phyloP scores from a whole-genome alignment of 2,113 vertebrate species.

The Antechinus flavipes region DNA sequence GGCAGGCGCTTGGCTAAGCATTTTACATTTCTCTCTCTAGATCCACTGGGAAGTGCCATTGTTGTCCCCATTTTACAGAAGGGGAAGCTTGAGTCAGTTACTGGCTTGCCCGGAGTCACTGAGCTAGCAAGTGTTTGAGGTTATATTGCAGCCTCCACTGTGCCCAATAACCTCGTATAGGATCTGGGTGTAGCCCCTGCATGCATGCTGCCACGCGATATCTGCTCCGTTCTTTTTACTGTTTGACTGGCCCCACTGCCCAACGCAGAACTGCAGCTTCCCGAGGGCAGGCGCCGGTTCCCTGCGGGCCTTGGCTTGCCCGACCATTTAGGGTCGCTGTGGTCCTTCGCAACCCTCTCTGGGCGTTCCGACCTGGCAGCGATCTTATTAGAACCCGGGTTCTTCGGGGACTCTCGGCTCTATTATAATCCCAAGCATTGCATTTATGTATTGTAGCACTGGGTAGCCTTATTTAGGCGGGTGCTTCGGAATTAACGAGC shows the following conservation, averaged over 20 bases:
- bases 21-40: not conserved
- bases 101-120: not conserved
- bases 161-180: not conserved
- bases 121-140: not conserved
- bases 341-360: not conserved
- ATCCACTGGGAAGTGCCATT: not conserved
- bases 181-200: too few relatives aligned
- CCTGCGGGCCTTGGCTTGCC: not conserved
- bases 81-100: not conserved
- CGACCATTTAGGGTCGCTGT: too few relatives aligned
- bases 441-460: not conserved
- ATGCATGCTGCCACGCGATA: too few relatives aligned
- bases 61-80: not conserved
- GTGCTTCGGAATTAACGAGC: not conserved
- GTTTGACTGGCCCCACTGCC: not conserved
- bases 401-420: not conserved
- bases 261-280: not conserved
- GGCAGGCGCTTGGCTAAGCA: not conserved
- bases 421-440: not conserved
- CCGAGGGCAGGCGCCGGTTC: not conserved
- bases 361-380: not conserved
- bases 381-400: not conserved
- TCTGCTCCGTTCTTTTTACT: not conserved
- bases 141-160: not conserved
- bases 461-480: not conserved